Evolutionary conservation across 1,140 invertebrate species (phyloP), one percentile per base, ranked within the genome.

Genomic region (Myzus persicae): DNA sequence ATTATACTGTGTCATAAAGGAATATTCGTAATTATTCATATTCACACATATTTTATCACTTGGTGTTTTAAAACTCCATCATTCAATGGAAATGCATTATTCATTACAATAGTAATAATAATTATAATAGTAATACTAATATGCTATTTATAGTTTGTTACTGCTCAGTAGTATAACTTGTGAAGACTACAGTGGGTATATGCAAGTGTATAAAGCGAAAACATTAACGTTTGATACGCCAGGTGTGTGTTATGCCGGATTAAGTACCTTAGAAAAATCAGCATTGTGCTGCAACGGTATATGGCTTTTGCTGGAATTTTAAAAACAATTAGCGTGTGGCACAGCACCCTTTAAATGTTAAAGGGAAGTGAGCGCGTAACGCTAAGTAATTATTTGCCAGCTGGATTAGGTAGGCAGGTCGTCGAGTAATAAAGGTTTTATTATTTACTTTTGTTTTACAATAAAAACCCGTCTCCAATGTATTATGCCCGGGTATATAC

Each of bases 361-460:
- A 85, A 40, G 44, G 44, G 22, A n/a, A n/a, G 18, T 48, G 40
- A 7, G 1, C 14, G n/a, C 87, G 46, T 89, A 48, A 89, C 44
- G 31, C 46, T 22, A 51, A 89, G 87, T 89, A 38, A 89, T 89
- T 51, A 51, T 89, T 89, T 89, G 44, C 46, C n/a, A 1, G 46
- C 9, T 89, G 20, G 87, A 51, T 51, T n/a, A 51, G 46, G 22
- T 22, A 38, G 46, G 46, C 46, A 51, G 44, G 44, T 48, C n/a
- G 44, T 46, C 31, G 44, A 48, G 87, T 22, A 51, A 89, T 89
- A 89, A 89, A 89, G 44, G 44, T 89, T 89, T 89, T 89, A 89
- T 51, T 89, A 89, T 89, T 89, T 36, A n/a, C 44, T 51, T 51
- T 89, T 51, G 87, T 89, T 48, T 51, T 48, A 51, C 36, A 89